Base-by-base conservation (phyloP, 1,140 invertebrate species). In the Bombyx mori region DNA sequence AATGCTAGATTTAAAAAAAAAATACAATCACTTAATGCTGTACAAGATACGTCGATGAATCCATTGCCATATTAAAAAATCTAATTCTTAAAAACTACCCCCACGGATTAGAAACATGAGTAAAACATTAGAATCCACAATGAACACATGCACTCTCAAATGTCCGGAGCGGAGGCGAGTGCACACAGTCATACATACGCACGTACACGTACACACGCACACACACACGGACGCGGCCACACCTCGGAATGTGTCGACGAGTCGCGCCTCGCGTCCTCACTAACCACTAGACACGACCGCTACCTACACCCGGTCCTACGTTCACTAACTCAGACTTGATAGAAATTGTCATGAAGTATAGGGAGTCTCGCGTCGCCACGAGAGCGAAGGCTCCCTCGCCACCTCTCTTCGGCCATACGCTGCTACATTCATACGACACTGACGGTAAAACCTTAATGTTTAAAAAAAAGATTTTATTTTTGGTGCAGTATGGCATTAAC, bases 61-160 rank as follows among this genome's bases (percentile, higher is more conserved):
- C 72, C 73, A 71, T 72, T 67, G 65, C 64, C 69, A 59, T 75
- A 35, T 71, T 71, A 70, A 71, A 68, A 75, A 73, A 74, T 72
- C 66, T 78, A 78, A 64, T 52, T 67, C 26, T 63, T 71, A 75
- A 50, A 71, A 55, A 18, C 74, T 79, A 79, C 75, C 65, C 75
- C 71, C 68, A 58, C 65, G 70, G 71, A 79, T 76, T 69, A 71
- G 74, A 79, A 72, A 77, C 64, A 75, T 79, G 78, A 82, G 79
- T 85, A 79, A 75, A 85, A 79, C 62, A 63, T 72, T 75, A 75
- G 74, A 81, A 75, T 78, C 69, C 70, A 82, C 77, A 77, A 75
- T 77, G 79, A 80, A 83, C 79, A 83, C 79, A 74, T 70, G 68
- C 73, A 81, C 73, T 73, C 65, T 57, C 54, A 60, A 62, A 50